These are phyloP conservation scores for Mobula birostris DNA, from an alignment of 2,113 vertebrate genomes.

Conservation along the genomic window DNA sequence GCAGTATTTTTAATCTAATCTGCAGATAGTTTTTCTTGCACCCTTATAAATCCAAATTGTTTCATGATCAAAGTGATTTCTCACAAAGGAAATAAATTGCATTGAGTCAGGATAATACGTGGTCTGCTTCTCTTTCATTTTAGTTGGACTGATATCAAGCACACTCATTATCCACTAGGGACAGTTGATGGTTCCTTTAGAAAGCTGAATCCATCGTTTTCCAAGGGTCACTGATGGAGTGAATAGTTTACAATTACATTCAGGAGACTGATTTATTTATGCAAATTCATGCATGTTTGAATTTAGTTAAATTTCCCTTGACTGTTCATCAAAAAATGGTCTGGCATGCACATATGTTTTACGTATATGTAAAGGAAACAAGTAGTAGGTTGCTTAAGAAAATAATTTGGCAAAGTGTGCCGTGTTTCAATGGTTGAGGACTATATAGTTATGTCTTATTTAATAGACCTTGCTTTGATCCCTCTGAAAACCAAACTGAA, in stretches of 20 bases:
- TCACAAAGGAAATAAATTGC: conserved; percentile 33
- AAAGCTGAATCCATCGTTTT: conserved; percentile 44
- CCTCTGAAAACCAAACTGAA: background rate
- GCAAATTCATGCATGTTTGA: conserved; percentile 39
- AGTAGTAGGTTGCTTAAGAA: background rate
- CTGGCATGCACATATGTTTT: background rate
- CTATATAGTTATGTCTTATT: background rate
- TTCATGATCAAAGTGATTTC: conserved; percentile 30
- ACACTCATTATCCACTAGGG: conserved; percentile 42
- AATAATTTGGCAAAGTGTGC: background rate
- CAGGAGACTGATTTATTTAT: conserved; percentile 47
- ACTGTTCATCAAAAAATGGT: background rate
- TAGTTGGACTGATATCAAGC: conserved; percentile 53
- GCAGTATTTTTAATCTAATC: conserved; percentile 15
- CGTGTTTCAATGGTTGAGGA: background rate
- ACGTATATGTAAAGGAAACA: conserved; percentile 4
- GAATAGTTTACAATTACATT: conserved; percentile 46
- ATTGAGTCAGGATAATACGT: conserved; percentile 44
- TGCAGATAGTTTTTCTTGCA: background rate
- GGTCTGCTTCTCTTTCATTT: conserved; percentile 45
- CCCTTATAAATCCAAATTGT: conserved; percentile 19
- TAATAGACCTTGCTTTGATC: background rate
- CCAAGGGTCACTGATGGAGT: conserved; percentile 53
- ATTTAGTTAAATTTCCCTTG: conserved; percentile 29
- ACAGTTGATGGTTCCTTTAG: conserved; percentile 43